Evolutionary conservation across 2,797 vertebrate genomes (phyloP), one percentile per base, ranked within the genome.

Genomic region (Spea hammondii): DNA sequence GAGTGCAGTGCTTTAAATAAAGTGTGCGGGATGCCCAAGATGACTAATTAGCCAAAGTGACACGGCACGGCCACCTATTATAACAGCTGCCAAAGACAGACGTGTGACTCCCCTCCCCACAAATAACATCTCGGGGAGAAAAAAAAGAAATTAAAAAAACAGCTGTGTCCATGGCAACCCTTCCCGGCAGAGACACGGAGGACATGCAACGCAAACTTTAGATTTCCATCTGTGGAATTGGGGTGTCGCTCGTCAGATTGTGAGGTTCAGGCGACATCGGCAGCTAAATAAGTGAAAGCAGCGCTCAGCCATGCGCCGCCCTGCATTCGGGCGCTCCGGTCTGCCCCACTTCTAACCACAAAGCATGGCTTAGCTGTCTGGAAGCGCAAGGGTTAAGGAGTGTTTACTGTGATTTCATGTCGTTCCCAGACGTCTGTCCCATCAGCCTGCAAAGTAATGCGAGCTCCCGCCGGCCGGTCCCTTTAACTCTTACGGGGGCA

Each of bases 81-180:
- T 17, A 45, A 65, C 48, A 10, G 59, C 70, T 60, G 65, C 64
- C 44, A 64, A 55, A 70, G 64, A 74, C 48, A 74, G 55, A 79
- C 46, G 53, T 79, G 71, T 55, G 72, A 62, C 45, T 65, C 44
- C 51, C 45, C 72, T 70, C 66, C 14, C 67, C 7, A n/a, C 69
- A 17, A 74, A 76, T 60, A 14, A 85, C 83, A 78, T 86, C 77
- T 67, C 46, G 11, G n/a, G n/a, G 62, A 47, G 14, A 32, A 32
- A 32, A 32, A 32, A 32, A 32, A 2, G 1, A 8, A 54, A 71
- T 45, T 57, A 66, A 32, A 12, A 64, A 71, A 50, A 67, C 53
- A 5, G 65, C 44, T 49, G 78, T 75, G 72, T 79, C 78, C 78
- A 79, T 79, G 60, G 78, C 57, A 79, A 79, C 78, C 17, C 11